Evolutionary conservation across 2,797 vertebrate genomes (phyloP).

Genomic region (Sebastes trivittatus): DNA sequence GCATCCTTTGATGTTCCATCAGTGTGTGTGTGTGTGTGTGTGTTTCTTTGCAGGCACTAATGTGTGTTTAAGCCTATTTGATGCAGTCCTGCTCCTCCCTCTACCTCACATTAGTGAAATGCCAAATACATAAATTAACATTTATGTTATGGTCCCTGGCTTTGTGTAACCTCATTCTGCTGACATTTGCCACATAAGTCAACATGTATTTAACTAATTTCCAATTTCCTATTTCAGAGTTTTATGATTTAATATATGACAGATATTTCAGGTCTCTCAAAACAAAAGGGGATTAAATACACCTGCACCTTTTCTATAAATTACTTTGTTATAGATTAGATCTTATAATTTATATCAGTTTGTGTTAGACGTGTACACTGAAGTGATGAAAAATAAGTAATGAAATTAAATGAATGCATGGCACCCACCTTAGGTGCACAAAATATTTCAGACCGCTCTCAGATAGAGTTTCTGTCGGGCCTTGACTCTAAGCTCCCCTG

Average conservation of each 20-base stretch:
- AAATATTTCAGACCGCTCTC: constrained; percentile 23
- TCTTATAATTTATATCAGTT: neutral
- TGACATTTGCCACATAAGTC: constrained; percentile 43
- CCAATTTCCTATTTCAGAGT: neutral
- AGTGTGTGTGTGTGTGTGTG: neutral
- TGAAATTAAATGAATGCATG: neutral
- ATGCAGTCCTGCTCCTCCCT: constrained; percentile 5
- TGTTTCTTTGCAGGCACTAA: neutral
- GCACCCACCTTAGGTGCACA: neutral
- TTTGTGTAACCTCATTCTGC: constrained; percentile 38
- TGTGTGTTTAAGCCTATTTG: constrained; percentile 20
- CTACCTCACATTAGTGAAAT: constrained; percentile 48
- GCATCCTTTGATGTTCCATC: constrained; percentile 34
- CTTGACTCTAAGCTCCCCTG: neutral
- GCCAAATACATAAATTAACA: constrained; percentile 62
- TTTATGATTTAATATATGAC: neutral
- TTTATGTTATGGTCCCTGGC: constrained; percentile 27
- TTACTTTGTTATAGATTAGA: neutral
- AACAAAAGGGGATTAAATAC: neutral
- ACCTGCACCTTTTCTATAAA: neutral
- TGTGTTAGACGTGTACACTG: neutral
- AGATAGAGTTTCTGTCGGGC: constrained; percentile 14
- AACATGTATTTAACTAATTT: constrained; percentile 27
- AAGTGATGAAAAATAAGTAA: neutral
- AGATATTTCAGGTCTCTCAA: neutral